Base-by-base conservation (phyloP, 1,140 invertebrate genomes). In the Drosophila arawakana region DNA sequence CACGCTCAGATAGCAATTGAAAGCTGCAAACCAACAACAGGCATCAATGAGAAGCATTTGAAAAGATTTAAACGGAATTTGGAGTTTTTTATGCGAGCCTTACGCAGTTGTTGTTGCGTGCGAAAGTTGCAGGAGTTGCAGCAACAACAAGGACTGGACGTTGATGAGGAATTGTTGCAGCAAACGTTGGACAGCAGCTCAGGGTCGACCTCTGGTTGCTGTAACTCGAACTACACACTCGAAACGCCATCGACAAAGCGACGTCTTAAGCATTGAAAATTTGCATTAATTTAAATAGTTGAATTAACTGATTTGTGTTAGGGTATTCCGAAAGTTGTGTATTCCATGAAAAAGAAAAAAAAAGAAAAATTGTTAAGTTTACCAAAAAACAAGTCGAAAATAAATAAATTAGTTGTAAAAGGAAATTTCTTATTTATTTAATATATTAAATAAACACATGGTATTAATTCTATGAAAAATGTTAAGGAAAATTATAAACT, bases 71-170 rank as follows among this genome's bases (percentile, higher is more conserved):
- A 77, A 41, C 49, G 54, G 43, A 79, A 83, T 50, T 58, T 84
- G 0, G 47, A 85, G 41, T 70, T 60, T 25, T 82, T 91, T 34
- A 69, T 91, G 72, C 57, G 57, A 13, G 50, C 78, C 0, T 34
- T 91, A 9, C 72, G 73, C 10, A 76, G 70, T 8, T 91, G 88
- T 66, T 81, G 78, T 46, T 88, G 62, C 11, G 35, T 88, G 6
- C 66, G 62, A 7, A 47, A 72, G 10, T 13, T 86, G 46, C 62
- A 66, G 3, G 50, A 72, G 10, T 11, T 86, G 54, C 62, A 84
- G 11, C 65, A 68, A 18, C 21, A 68, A 11, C 60, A 80, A 34
- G 62, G 54, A 4, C 7, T 62, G 1, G 30, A 65, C 0, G 5
- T 44, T 8, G 47, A 61, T 8, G 25, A 39, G 1, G 18, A 44